A percentile compares a stretch with the other conserved stretches of the same genome.
Conservation (phyloP, 2,797 vertebrate genomes). For the Myoxocephalus aenaeus region DNA sequence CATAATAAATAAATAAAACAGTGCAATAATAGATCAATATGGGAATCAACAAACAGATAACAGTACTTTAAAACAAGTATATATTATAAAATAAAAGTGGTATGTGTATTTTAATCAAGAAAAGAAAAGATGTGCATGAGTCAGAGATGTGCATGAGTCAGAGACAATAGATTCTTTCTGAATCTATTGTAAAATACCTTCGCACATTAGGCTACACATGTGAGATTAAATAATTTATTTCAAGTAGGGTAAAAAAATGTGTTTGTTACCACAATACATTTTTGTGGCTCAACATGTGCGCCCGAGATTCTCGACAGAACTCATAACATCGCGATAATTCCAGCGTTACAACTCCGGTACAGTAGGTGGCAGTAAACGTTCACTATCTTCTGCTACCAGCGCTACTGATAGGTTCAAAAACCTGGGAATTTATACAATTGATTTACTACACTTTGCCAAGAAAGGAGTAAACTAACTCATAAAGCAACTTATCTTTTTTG, state of each 20-base stretch:
- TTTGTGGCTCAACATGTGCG: not conserved
- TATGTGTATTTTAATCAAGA: too few species aligned
- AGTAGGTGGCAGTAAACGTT: constrained; percentile 11
- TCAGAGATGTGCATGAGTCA: not conserved
- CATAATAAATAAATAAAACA: too few species aligned
- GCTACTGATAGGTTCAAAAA: not conserved
- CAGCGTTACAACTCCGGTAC: not conserved
- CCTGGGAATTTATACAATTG: not conserved
- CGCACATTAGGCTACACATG: not conserved
- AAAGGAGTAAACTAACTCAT: not conserved
- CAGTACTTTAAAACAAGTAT: too few species aligned
- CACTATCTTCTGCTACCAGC: fast-evolving
- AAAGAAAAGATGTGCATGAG: not conserved
- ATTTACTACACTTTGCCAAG: fast-evolving
- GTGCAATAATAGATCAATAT: too few species aligned
- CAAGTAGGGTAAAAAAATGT: too few species aligned
- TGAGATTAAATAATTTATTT: too few species aligned
- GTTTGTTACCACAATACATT: not conserved
- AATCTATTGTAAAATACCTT: not conserved
- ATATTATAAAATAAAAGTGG: too few species aligned
- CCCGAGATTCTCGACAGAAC: not conserved
- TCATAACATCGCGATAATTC: not conserved
- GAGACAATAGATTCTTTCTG: too few species aligned
- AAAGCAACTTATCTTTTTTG: not conserved
- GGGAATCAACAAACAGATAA: too few species aligned